These are phyloP conservation scores for Trialeurodes vaporariorum DNA, from an alignment of 1,140 invertebrate genomes.

Conservation along the genomic window DNA sequence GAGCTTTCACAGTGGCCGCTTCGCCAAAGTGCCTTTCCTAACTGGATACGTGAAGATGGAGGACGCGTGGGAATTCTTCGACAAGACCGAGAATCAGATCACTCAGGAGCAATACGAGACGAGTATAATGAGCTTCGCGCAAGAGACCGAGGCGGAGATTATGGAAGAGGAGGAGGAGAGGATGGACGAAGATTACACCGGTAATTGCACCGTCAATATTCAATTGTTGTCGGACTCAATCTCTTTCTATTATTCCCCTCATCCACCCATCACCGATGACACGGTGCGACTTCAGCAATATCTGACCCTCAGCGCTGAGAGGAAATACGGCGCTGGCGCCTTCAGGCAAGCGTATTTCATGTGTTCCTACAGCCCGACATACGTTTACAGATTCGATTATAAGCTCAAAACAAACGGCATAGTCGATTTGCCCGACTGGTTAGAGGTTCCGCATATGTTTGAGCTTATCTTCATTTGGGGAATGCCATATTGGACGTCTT, in stretches of 20 bases:
- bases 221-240: constrained; percentile 56
- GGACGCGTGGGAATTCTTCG: constrained; percentile 42
- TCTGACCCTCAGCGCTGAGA: constrained; percentile 56
- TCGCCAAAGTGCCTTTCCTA: constrained; percentile 50
- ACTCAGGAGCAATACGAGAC: constrained; percentile 24
- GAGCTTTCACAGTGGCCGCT: constrained; percentile 43
- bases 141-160: constrained; percentile 46
- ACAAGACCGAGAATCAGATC: constrained; percentile 38
- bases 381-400: constrained; percentile 61
- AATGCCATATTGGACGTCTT: constrained; percentile 48
- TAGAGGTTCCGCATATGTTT: constrained; percentile 61
- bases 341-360: constrained; percentile 50
- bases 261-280: constrained; percentile 40
- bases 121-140: constrained; percentile 34
- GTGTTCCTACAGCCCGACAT: constrained; percentile 43
- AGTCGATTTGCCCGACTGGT: constrained; percentile 55
- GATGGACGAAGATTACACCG: constrained; percentile 38
- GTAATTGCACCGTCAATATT: constrained; percentile 49
- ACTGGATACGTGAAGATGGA: constrained; percentile 67
- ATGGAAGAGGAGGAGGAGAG: constrained; percentile 36
- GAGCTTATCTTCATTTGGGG: constrained; percentile 68
- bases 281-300: constrained; percentile 44
- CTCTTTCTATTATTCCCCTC: constrained; percentile 58
- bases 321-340: constrained; percentile 54
- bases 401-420: constrained; percentile 48